phyloP scores from a whole-genome alignment of 2,888 invertebrate genomes.

The Diaprepes abbreviatus region DNA sequence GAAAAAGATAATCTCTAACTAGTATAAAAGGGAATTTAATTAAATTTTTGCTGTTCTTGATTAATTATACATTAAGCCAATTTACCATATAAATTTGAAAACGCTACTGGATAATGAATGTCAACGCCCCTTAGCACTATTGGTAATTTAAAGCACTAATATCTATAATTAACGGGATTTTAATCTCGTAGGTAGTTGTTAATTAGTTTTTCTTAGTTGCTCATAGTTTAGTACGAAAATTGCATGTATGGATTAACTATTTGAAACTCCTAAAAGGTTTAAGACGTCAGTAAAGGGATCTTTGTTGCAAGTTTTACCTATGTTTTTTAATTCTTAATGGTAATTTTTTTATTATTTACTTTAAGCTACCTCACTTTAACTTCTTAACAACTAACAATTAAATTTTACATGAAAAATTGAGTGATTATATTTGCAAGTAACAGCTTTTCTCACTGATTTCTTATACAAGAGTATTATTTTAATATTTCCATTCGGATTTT shows the following conservation, averaged over 20 bases:
- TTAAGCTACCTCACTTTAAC: too few species aligned
- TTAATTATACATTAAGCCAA: constrained; percentile 25
- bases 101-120: constrained; percentile 27
- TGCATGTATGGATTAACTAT: not conserved
- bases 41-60: constrained; percentile 16
- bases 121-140: constrained; percentile 27
- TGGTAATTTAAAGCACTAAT: constrained; percentile 21
- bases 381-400: too few species aligned
- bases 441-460: too few species aligned
- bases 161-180: constrained; percentile 23
- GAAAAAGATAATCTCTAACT: not conserved
- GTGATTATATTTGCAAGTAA: too few species aligned
- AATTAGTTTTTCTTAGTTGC: not conserved
- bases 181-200: constrained; percentile 1
- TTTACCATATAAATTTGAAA: constrained; percentile 25
- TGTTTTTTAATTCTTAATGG: too few species aligned
- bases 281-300: too few species aligned
- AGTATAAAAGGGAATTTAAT: constrained; percentile 11
- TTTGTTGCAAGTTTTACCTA: too few species aligned
- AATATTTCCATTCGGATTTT: too few species aligned
- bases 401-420: too few species aligned
- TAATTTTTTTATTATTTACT: too few species aligned
- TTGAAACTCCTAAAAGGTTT: too few species aligned
- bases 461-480: too few species aligned
- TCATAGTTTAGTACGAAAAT: not conserved